Percentiles rank a stretch among this genome's conserved stretches.
Evolutionary conservation across 1,140 invertebrate species (phyloP).

Genomic region (Elymnias hypermnestra): DNA sequence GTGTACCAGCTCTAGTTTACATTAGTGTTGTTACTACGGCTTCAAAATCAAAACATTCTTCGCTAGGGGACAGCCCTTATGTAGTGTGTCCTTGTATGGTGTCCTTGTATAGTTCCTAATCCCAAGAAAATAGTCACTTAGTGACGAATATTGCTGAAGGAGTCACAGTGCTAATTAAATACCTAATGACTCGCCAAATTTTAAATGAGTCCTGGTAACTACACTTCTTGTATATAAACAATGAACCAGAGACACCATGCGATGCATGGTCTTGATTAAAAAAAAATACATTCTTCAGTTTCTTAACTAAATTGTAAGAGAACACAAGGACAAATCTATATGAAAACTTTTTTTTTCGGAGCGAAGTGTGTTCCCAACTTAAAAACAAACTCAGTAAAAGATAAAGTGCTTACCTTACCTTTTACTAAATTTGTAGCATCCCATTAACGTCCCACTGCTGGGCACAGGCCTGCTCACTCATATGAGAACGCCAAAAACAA

Average conservation of each 20-base stretch:
- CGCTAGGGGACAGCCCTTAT: no score
- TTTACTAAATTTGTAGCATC: no score
- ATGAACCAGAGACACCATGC: slow-evolving; percentile 34
- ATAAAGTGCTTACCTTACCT: no score
- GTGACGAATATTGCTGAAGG: no score
- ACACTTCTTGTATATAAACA: slow-evolving; percentile 33
- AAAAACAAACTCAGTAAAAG: no score
- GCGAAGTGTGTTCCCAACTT: slow-evolving; percentile 50
- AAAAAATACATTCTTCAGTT: slow-evolving; percentile 24
- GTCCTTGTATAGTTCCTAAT: no score
- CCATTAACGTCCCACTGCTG: no score
- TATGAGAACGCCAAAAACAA: no score
- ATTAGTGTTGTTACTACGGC: not conserved
- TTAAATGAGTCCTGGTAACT: slow-evolving; percentile 35
- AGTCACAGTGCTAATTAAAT: no score
- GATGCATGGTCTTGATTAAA: slow-evolving; percentile 22
- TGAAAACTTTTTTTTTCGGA: slow-evolving; percentile 27
- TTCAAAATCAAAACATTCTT: no score
- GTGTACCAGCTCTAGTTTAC: not conserved
- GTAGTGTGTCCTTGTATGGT: not conserved
- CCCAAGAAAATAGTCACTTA: no score
- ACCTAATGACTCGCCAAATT: slow-evolving; percentile 23
- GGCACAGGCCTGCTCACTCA: no score
- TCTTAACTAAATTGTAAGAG: slow-evolving; percentile 34
- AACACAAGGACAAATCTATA: slow-evolving; percentile 42